Evolutionary conservation across 2,888 invertebrate genomes (phyloP), one percentile per base, ranked within the genome.

Genomic region (Caenorhabditis japonica): DNA sequence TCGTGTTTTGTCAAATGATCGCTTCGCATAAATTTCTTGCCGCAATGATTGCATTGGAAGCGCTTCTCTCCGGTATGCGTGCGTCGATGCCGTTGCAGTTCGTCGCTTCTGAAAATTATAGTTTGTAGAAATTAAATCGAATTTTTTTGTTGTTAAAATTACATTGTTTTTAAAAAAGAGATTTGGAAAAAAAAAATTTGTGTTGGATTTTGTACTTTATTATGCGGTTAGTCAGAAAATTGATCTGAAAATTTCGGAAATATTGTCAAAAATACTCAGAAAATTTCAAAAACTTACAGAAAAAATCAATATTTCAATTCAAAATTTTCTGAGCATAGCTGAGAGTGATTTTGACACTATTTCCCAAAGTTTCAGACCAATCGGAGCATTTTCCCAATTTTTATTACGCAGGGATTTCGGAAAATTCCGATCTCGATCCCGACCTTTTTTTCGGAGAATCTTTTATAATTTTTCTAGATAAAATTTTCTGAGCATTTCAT

Each of bases 11-110:
- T 80, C 59, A 87, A 60, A 68, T 86, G 86, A 52, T 86, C 86
- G 17, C 81, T 81, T 36, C 86, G 81, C 86, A 86, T 86, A 76
- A 86, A 86, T 60, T 85, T 86, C 76, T 86, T 85, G 30, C 83
- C 81, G 46, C 77, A 80, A 36, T 81, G 80, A 13, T 39, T 44
- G 56, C 86, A 86, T 23, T 70, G 71, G 74, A 86, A 86, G 21
- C 82, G 75, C 70, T 86, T 86, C 77, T 87, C 86, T 47, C 86
- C 86, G 2, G 86, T 86, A 66, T 86, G 86, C 1, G 86, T 86
- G 30, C 86, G 59, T 23, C 83, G 76, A 66, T 86, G 86, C 25
- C 86, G 73, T 74, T 86, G 86, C 46, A 86, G 76, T 61, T 86
- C 86, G 78, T 86, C 86, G 56, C 80, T 77, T 75, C 82, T 80